Base-by-base conservation (phyloP, 1,140 invertebrate species). In the Heliconius nattereri region DNA sequence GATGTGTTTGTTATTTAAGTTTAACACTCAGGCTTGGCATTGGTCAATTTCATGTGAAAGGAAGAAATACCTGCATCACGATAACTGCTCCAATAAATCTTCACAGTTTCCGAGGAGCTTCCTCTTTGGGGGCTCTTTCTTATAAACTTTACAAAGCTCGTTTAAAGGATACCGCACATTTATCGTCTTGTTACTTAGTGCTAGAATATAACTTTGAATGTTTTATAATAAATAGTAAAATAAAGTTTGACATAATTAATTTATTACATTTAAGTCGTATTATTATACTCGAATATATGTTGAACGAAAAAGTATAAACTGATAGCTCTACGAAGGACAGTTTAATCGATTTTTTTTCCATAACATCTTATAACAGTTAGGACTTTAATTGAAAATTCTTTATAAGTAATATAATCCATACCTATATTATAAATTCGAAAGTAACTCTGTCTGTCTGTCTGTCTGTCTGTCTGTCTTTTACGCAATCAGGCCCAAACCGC, bases 71-170 rank as follows among this genome's bases (percentile, higher is more conserved):
- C 79, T 81, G 76, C 57, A 71, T 71, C 57, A 73, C 54, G 75
- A 70, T 81, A 77, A 81, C 72, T 78, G 76, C 57, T 75, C 26
- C 57, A 75, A 76, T 81, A 81, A 81, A 81, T 81, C 79, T 81
- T 71, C 60, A 75, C 54, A 72, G 76, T 75, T 81, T 81, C 72
- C 79, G 79, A 35, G 57, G 76, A 66, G 77, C 26, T 73, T 76
- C 57, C 75, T 32, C 76, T 77, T 72, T 23, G 49, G 77, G 60
- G 45, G 8, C 32, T 49, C 73, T 73, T 45, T 77, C 76, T 77
- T 77, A 72, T 37, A 77, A 77, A 72, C 26, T 77, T 76, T 77
- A 72, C 32, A 37, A 72, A 37, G 7, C 71, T 72, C 35, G 71
- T 16, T 72, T 40, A 72, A 71, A 72, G 71, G 71, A 35, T 72